Evolutionary conservation across 2,888 invertebrate species (phyloP).

Genomic region (Erebia epiphron): DNA sequence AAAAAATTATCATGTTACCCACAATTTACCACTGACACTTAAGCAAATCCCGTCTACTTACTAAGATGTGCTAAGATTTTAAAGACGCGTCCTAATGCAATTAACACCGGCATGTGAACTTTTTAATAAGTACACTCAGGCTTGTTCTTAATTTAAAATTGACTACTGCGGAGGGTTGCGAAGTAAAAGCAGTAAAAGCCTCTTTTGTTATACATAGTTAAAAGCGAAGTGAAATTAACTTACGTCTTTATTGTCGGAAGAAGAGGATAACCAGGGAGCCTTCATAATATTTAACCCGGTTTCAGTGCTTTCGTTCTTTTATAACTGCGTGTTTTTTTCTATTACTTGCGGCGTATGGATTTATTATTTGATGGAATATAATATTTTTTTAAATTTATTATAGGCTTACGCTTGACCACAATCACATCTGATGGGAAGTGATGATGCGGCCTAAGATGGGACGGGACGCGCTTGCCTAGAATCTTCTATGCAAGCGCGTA

Average conservation of each 20-base stretch:
- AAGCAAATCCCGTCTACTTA: constrained; percentile 44
- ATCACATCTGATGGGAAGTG: too few species aligned
- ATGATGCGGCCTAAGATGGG: too few species aligned
- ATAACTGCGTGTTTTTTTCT: not conserved
- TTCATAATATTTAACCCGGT: constrained; percentile 14
- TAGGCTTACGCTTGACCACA: too few species aligned
- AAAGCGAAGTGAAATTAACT: constrained; percentile 38
- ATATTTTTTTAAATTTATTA: too few species aligned
- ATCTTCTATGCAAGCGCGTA: too few species aligned
- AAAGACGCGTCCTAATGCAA: constrained; percentile 40
- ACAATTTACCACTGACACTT: constrained; percentile 54
- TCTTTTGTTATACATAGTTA: constrained; percentile 39
- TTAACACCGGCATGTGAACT: constrained; percentile 50
- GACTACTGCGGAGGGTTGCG: constrained; percentile 53
- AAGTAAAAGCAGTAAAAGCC: constrained; percentile 46
- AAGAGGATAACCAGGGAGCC: constrained; percentile 27
- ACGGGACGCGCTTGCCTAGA: too few species aligned
- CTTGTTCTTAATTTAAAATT: constrained; percentile 59
- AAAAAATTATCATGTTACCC: constrained; percentile 67
- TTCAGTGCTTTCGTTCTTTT: not conserved
- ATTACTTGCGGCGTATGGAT: not conserved
- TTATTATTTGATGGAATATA: not conserved
- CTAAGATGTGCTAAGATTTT: constrained; percentile 39
- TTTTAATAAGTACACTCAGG: constrained; percentile 49
- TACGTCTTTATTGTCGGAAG: constrained; percentile 30